A percentile compares a stretch with the other conserved stretches of the same genome.
Conservation (phyloP, 2,888 invertebrate genomes). For the Dioctria linearis region DNA sequence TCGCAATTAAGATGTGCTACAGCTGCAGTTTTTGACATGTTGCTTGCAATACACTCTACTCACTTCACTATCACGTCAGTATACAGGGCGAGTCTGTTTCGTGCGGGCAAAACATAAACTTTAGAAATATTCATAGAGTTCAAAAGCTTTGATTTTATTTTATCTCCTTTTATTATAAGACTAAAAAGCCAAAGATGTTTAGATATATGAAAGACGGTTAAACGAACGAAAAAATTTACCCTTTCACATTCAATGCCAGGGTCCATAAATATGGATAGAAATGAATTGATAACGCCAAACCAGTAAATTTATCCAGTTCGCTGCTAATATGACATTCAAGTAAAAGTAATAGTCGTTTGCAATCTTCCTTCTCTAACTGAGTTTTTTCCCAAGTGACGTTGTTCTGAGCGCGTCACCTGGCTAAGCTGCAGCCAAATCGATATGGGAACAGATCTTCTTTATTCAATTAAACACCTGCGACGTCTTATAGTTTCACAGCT, state of each 20-base stretch:
- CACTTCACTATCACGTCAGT: too few relatives aligned
- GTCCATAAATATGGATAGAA: constrained; percentile 11
- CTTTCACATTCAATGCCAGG: constrained; percentile 11
- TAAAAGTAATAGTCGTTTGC: background rate
- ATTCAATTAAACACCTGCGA: constrained; percentile 45
- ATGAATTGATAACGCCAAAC: background rate
- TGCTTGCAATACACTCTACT: background rate
- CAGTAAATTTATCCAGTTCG: constrained; percentile 41
- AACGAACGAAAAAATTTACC: background rate
- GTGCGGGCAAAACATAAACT: too few relatives aligned
- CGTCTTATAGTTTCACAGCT: constrained; percentile 37
- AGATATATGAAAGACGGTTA: background rate
- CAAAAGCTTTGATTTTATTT: constrained; percentile 28
- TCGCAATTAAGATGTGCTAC: constrained; percentile 45
- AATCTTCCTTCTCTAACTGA: background rate
- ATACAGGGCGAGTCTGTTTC: too few relatives aligned
- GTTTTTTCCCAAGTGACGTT: constrained; percentile 8
- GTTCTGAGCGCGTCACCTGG: constrained; percentile 31
- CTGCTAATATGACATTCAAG: background rate
- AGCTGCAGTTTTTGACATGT: constrained; percentile 51
- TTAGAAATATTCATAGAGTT: background rate
- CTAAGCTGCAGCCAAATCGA: background rate
- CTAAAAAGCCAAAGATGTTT: background rate
- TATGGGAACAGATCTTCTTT: constrained; percentile 17
- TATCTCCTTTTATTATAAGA: background rate